Percentiles rank a stretch among this genome's conserved stretches.
Conservation (phyloP, 2,797 vertebrate genomes). For the Chaetophractus vellerosus region DNA sequence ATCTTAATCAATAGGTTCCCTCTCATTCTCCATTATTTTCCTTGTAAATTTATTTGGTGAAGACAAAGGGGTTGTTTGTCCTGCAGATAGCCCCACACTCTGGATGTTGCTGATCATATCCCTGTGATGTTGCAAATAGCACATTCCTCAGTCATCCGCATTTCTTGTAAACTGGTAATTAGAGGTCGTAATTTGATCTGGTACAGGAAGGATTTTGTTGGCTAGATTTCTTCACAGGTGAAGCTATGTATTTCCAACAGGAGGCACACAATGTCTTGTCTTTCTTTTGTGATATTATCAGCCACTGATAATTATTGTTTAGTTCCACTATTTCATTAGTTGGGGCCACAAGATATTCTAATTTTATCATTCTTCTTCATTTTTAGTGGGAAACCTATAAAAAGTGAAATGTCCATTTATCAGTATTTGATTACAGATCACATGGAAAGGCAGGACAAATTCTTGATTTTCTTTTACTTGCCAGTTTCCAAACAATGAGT, state of each 20-base stretch:
- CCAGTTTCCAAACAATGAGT: not conserved
- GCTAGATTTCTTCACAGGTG: not conserved
- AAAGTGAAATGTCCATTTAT: not conserved
- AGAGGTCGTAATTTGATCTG: not conserved
- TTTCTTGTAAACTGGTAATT: not conserved
- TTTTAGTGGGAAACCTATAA: not conserved
- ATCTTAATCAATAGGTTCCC: not conserved
- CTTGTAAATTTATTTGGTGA: not conserved
- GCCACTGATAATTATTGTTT: not conserved
- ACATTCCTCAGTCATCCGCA: not conserved
- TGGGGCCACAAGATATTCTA: not conserved
- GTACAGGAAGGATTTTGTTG: not conserved
- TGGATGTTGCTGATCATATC: not conserved
- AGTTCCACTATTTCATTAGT: not conserved
- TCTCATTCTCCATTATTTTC: not conserved
- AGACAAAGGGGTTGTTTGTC: not conserved
- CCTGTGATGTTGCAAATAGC: not conserved
- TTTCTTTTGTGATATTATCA: not conserved
- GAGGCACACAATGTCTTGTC: not conserved
- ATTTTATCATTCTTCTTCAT: not conserved
- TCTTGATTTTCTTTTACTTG: slow-evolving; percentile 7
- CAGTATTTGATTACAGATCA: not conserved
- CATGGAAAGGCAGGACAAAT: not conserved
- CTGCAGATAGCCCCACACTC: not conserved
- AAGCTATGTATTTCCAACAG: not conserved